Evolutionary conservation across 2,113 vertebrate species (phyloP).

Genomic region (Centropus bengalensis): DNA sequence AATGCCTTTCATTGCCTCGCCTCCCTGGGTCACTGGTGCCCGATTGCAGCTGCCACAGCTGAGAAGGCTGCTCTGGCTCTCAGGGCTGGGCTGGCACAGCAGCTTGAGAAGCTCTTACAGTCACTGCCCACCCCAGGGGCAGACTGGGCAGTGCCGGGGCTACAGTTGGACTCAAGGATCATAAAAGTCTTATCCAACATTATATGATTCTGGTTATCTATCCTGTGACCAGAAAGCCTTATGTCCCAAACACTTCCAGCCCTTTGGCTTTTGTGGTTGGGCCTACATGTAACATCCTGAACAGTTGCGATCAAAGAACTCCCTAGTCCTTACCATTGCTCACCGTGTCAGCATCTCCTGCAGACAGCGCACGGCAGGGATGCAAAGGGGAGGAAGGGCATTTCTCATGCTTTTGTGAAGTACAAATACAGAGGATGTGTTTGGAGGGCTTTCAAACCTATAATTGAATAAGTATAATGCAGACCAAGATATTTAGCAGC

Average conservation of each 20-base stretch:
- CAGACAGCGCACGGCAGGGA: neutral
- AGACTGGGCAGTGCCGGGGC: no score
- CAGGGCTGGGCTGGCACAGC: neutral
- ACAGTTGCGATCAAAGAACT: neutral
- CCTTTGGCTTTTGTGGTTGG: neutral
- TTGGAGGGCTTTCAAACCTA: neutral
- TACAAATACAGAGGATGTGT: neutral
- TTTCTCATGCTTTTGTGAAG: neutral
- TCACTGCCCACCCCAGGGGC: neutral
- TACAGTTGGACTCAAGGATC: no score
- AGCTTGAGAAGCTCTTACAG: neutral
- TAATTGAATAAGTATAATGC: neutral
- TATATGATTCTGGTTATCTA: neutral
- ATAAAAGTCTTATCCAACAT: no score
- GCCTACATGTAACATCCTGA: neutral
- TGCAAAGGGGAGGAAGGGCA: neutral
- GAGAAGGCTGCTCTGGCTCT: neutral
- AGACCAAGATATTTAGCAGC: neutral
- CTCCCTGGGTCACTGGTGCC: neutral
- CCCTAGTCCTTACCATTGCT: accelerated
- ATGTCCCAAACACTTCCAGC: neutral
- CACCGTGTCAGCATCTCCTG: neutral
- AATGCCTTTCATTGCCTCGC: no score
- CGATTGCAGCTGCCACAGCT: neutral
- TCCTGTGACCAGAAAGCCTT: neutral